Evolutionary conservation across 2,797 vertebrate genomes (phyloP), one percentile per base, ranked within the genome.

Genomic region (Silurus aristotelis): DNA sequence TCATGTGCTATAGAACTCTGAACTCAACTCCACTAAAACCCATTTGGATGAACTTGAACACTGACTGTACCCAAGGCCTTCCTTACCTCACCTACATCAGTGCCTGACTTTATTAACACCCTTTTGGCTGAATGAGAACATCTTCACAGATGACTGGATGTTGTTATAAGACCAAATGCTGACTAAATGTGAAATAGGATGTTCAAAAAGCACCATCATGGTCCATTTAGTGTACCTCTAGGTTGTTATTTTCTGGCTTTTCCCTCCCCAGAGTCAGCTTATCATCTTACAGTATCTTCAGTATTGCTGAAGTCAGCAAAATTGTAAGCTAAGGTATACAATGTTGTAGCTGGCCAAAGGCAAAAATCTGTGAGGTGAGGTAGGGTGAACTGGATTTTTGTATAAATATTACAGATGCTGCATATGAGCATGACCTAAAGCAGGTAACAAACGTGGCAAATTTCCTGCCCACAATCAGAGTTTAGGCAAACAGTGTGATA

Each of bases 301-400:
- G 52, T 55, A 27, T 76, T 76, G 73, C 73, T 76, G 27, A 77
- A 77, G 56, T 77, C 56, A 60, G 75, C 8, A 2, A 60, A 31
- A 77, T 58, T 31, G 55, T 60, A 27, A 77, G 19, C 9, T 77
- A 76, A 76, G 25, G 52, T 76, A 76, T 58, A 25, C 52, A 76
- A 52, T 4, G 0, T 15, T 60, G 56, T 77, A 60, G 27, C 55
- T 77, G 55, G 75, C 5, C 75, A 58, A 58, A 76, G 25, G 25
- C 52, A 76, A 60, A 77, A 38, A 38, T 38, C 55, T 38, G 75
- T 20, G 8, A 76, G 73, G 52, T 10, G 13, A 76, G 38, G 38
- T 38, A 38, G 38, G n/a, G 17, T 60, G 27, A 77, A 19, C 25
- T 58, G 55, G 55, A 2, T 58, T 31, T 77, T 38, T 58, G 52